Base-by-base conservation (phyloP, 2,113 vertebrate species). In the Cinclus mexicanus region DNA sequence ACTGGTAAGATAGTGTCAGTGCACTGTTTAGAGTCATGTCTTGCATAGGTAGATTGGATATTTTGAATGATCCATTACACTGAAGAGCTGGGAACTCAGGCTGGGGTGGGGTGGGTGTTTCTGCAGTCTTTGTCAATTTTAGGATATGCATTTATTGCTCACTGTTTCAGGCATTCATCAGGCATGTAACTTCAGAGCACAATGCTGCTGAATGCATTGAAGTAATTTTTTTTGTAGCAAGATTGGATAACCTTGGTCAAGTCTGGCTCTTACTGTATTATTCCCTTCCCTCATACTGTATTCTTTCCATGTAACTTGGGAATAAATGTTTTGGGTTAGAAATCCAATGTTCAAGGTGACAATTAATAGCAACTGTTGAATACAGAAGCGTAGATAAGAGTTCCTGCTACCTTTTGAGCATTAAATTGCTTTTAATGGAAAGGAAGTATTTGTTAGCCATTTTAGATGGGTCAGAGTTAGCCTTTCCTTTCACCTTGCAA, bases 281-380 rank as follows among this genome's bases (percentile, higher is more conserved):
- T 94, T 96, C 60, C 47, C 37, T 97, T 95, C 75, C 26, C 47
- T 64, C 74, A 90, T 90, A 87, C 69, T 78, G 9, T 74, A 82
- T 95, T 80, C 87, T 72, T 86, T 78, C 72, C 7, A 22, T 90
- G 39, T 76, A 79, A n/a, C 49, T 89, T 52, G 55, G 24, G 31
- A 79, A 91, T 57, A 82, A 76, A 60, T 83, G 53, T 93, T 97
- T 96, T 91, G 57, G 41, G n/a, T 87, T 96, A 96, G 86, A 94
- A 92, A 95, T 47, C 35, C 14, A 37, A 7, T 72, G 59, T 94
- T 96, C 60, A 90, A 69, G 55, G 49, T 95, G 83, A 83, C 80
- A 87, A 41, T 93, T 94, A 95, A 74, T 78, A 72, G 37, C 6
- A 20, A 55, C 69, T 75, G 39, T 72, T 85, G 42, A 91, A 56